A percentile compares a stretch with the other conserved stretches of the same genome.
Conservation (phyloP, 2,113 vertebrate genomes). For the Saguinus midas region DNA sequence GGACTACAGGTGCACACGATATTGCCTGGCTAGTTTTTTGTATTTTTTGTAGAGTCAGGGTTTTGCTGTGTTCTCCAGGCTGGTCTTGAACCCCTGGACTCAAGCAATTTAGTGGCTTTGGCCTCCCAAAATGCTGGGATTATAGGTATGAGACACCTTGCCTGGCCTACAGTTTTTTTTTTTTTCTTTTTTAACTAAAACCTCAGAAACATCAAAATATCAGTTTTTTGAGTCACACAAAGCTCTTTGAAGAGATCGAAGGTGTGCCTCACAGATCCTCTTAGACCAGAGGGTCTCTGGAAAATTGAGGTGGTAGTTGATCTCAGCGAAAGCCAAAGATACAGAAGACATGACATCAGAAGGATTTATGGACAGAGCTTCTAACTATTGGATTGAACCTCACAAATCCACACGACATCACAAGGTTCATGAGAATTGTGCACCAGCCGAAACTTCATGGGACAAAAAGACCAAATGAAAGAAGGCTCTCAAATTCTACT, state of each 20-base stretch:
- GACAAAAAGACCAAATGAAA: not conserved
- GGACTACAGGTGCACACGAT: too few species aligned
- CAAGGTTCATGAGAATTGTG: not conserved
- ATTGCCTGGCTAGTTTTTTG: too few species aligned
- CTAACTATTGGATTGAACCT: not conserved
- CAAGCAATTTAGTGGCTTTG: too few species aligned
- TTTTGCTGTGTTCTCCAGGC: too few species aligned
- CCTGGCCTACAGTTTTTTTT: too few species aligned
- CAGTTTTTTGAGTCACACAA: not conserved
- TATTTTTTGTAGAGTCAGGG: too few species aligned
- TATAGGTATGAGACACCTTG: too few species aligned
- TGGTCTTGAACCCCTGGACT: too few species aligned
- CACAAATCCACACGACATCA: not conserved
- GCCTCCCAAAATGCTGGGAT: too few species aligned
- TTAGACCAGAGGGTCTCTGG: not conserved
- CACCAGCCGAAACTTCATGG: not conserved
- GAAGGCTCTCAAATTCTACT: not conserved
- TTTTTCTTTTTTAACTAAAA: not conserved
- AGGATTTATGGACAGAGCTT: not conserved
- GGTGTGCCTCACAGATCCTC: not conserved
- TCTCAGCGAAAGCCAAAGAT: not conserved
- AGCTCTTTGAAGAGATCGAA: not conserved
- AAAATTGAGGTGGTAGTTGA: not conserved
- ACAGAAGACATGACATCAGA: not conserved
- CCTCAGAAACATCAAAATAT: not conserved